phyloP scores from a whole-genome alignment of 1,140 invertebrate species.

The Eumeta japonica region DNA sequence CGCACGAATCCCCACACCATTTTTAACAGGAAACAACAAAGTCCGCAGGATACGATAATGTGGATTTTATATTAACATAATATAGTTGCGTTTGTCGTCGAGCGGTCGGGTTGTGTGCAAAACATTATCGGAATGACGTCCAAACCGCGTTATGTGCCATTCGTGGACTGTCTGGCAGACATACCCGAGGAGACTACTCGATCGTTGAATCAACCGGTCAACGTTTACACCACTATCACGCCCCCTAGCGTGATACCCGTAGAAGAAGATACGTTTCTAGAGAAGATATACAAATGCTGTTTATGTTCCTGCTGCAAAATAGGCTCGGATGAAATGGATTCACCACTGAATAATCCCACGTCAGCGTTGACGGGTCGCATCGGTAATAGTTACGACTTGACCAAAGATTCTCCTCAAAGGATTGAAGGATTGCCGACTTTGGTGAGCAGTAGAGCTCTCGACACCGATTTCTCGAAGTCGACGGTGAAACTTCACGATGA shows the following conservation, averaged over 20 bases:
- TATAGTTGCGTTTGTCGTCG: not conserved
- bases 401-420: constrained; percentile 14
- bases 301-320: constrained; percentile 19
- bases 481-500: constrained; percentile 25
- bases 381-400: constrained; percentile 33
- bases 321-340: constrained; percentile 17
- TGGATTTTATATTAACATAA: not conserved
- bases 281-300: constrained; percentile 23
- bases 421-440: constrained; percentile 10
- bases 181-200: constrained; percentile 11
- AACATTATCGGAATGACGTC: not conserved
- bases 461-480: constrained; percentile 32
- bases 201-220: constrained; percentile 23
- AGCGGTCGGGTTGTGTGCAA: not conserved
- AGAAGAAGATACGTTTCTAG: constrained; percentile 15
- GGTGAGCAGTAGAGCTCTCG: constrained; percentile 17
- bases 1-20: too few species aligned
- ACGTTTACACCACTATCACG: constrained; percentile 28
- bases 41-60: not conserved
- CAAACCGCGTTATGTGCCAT: constrained; percentile 24
- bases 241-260: constrained; percentile 11
- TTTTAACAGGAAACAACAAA: not conserved
- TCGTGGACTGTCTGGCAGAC: constrained; percentile 19
- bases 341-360: constrained; percentile 24
- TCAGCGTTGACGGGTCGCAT: constrained; percentile 30